Percentiles rank a stretch among this genome's conserved stretches.
Evolutionary conservation across 2,888 invertebrate genomes (phyloP).

Genomic region (Drosophila borborema): DNA sequence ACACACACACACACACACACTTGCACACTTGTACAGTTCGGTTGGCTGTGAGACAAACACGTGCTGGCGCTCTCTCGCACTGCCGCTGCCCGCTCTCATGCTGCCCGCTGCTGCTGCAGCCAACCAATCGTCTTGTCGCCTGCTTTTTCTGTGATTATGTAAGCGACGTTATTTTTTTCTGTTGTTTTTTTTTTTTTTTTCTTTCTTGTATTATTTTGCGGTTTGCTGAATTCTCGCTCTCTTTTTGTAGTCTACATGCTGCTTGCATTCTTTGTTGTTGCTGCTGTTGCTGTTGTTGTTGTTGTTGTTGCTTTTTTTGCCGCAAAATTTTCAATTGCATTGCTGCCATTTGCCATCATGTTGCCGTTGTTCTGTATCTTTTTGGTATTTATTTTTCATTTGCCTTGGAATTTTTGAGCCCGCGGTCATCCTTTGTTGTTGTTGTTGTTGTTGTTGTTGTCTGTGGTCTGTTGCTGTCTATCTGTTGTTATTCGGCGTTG

Average conservation of each 20-base stretch:
- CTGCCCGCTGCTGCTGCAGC: slow-evolving; percentile 25
- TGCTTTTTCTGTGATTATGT: slow-evolving; percentile 68
- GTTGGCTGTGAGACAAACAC: slow-evolving; percentile 49
- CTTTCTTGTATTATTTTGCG: slow-evolving; percentile 34
- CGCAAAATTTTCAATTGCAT: slow-evolving; percentile 71
- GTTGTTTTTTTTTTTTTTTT: background rate
- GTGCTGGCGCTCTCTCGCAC: slow-evolving; percentile 41
- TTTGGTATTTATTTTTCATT: slow-evolving; percentile 74
- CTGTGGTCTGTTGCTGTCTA: slow-evolving; percentile 50
- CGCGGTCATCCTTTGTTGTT: slow-evolving; percentile 48
- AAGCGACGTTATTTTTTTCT: slow-evolving; percentile 52
- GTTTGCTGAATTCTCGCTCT: slow-evolving; percentile 26
- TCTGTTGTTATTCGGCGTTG: slow-evolving; percentile 47
- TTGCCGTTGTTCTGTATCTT: slow-evolving; percentile 44
- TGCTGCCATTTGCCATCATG: slow-evolving; percentile 35
- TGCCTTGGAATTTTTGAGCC: slow-evolving; percentile 63
- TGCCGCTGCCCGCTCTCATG: slow-evolving; percentile 15
- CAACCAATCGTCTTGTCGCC: slow-evolving; percentile 14
- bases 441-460: slow-evolving; percentile 21
- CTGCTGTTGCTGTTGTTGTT: slow-evolving; percentile 14
- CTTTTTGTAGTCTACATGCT: background rate
- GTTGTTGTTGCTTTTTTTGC: slow-evolving; percentile 18
- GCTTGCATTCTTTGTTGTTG: slow-evolving; percentile 12
- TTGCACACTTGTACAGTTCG: background rate
- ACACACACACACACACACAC: slow-evolving; percentile 33